Percentiles rank a stretch among this genome's conserved stretches.
These are phyloP conservation scores for Calypte anna DNA, from an alignment of 2,113 vertebrate genomes.

Conservation along the genomic window DNA sequence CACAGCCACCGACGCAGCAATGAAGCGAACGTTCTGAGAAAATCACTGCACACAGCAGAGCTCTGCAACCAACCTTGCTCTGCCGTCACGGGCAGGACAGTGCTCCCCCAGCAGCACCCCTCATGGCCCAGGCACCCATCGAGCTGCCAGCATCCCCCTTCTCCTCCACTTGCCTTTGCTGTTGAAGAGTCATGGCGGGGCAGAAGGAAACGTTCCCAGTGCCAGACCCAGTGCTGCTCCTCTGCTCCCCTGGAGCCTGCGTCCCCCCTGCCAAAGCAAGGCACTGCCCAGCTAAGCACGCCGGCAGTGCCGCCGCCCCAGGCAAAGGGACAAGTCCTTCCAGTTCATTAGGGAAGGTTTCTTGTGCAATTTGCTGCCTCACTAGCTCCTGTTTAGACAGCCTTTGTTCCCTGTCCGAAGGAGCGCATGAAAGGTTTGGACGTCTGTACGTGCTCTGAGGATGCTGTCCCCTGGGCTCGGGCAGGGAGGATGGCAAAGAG, in stretches of 20 bases:
- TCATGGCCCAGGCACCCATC: neutral
- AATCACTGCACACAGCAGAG: neutral
- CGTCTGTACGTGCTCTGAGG: neutral
- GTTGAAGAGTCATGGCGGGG: neutral
- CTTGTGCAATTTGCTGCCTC: conserved; percentile 66
- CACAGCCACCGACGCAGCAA: rapidly evolving
- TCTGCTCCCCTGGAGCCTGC: neutral
- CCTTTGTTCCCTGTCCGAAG: neutral
- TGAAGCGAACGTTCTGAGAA: neutral
- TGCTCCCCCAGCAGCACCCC: neutral
- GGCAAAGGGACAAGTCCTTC: conserved; percentile 68
- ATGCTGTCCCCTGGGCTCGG: neutral
- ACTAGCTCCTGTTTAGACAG: conserved; percentile 64
- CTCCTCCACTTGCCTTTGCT: neutral
- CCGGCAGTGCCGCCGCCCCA: neutral
- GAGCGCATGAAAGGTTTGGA: conserved; percentile 31
- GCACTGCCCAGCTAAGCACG: neutral
- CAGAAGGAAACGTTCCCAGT: neutral
- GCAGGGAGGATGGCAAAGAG: neutral
- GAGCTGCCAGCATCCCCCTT: neutral
- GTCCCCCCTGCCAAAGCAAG: neutral
- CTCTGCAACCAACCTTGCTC: neutral
- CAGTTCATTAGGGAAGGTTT: conserved; percentile 71
- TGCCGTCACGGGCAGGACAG: neutral
- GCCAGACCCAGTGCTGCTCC: neutral